phyloP scores from a whole-genome alignment of 35 echinoderm and acorn worm species.

The Chiridota heheva region DNA sequence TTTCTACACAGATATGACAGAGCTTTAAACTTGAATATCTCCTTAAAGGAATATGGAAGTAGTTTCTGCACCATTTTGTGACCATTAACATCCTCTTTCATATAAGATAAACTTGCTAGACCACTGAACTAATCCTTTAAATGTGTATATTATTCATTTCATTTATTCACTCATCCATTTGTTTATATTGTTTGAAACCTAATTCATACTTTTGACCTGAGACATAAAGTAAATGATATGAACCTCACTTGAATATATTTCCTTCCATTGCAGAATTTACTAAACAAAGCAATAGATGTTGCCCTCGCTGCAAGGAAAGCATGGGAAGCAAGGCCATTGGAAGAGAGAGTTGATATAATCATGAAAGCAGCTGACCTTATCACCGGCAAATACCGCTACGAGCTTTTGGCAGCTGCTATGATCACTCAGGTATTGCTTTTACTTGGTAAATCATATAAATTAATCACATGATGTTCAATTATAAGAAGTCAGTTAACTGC shows the following conservation, averaged over 20 bases:
- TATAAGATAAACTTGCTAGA: no score
- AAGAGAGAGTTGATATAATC: conserved; percentile 80
- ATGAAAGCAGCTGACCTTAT: conserved; percentile 89
- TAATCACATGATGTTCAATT: not conserved
- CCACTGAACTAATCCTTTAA: no score
- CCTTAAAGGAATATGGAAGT: no score
- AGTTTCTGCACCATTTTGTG: no score
- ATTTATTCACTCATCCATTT: not conserved
- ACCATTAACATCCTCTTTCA: no score
- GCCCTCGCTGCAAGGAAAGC: conserved; percentile 64
- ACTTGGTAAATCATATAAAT: not conserved
- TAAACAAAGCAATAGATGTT: conserved; percentile 86
- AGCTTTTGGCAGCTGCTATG: conserved; percentile 85
- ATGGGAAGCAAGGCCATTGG: conserved; percentile 81
- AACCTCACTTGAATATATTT: no score
- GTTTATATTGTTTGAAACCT: not conserved
- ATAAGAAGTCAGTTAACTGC: not conserved
- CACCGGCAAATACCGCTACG: conserved; percentile 68
- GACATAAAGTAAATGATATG: not conserved
- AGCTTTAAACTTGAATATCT: no score
- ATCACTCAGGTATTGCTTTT: conserved; percentile 66
- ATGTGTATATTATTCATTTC: no score
- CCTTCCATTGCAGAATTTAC: conserved; percentile 41
- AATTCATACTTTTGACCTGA: not conserved
- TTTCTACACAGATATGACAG: no score